A percentile compares a stretch with the other conserved stretches of the same genome.
Conservation (phyloP, 1,140 invertebrate species). For the Lucilia sericata region DNA sequence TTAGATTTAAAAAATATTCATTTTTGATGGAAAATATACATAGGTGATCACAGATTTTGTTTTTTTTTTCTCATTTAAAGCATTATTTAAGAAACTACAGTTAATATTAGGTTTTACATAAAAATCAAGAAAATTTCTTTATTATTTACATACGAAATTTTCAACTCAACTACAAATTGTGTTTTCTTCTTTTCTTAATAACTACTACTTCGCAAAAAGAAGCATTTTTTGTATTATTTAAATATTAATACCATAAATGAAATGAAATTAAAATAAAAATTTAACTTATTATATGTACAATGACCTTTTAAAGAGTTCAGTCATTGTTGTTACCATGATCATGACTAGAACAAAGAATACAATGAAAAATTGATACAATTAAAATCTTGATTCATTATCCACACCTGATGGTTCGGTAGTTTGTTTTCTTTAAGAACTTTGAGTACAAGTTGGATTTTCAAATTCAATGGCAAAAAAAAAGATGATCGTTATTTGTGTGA, state of each 20-base stretch:
- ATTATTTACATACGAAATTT: too few species aligned
- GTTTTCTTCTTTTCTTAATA: too few species aligned
- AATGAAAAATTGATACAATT: not conserved
- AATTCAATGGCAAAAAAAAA: not conserved
- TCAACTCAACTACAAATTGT: too few species aligned
- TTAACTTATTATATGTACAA: slow-evolving; percentile 16
- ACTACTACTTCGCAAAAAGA: not conserved
- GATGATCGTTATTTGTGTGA: not conserved
- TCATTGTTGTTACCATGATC: not conserved
- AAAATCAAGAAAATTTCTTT: too few species aligned
- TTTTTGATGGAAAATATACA: too few species aligned
- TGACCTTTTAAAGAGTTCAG: slow-evolving; percentile 11
- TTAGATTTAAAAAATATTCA: too few species aligned
- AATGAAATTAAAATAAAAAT: not conserved
- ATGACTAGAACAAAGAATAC: not conserved
- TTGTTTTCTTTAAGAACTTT: not conserved
- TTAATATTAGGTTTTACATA: too few species aligned
- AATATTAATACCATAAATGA: not conserved
- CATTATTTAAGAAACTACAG: too few species aligned
- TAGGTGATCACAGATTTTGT: too few species aligned
- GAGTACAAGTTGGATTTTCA: not conserved
- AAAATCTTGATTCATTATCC: slow-evolving; percentile 21
- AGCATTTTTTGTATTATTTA: not conserved
- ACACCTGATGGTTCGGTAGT: slow-evolving; percentile 8
- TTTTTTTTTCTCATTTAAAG: too few species aligned